A percentile compares a stretch with the other conserved stretches of the same genome.
Evolutionary conservation across 2,797 vertebrate genomes (phyloP).

Genomic region (Columba guinea): DNA sequence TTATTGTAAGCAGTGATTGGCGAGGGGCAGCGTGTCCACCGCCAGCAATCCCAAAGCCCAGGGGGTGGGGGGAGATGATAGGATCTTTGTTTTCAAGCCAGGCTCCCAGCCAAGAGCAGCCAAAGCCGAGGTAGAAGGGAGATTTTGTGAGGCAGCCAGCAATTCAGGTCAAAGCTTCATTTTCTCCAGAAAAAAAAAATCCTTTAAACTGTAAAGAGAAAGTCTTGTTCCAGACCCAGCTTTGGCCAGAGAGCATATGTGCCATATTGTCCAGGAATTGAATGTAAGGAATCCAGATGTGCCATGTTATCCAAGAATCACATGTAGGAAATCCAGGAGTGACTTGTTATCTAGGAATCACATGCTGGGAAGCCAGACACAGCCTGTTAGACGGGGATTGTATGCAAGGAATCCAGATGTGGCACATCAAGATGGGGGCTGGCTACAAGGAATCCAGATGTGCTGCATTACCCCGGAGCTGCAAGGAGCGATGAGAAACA

Average conservation of each 20-base stretch:
- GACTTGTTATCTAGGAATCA: constrained; percentile 69
- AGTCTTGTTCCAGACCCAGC: constrained; percentile 37
- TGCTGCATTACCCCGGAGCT: neutral
- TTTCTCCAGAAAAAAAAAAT: constrained; percentile 20
- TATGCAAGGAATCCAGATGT: constrained; percentile 67
- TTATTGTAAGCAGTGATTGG: constrained; percentile 65
- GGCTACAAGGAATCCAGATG: constrained; percentile 29
- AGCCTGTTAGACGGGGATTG: constrained; percentile 17
- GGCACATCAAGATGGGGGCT: neutral
- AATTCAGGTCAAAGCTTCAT: constrained; percentile 59
- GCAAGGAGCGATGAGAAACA: neutral
- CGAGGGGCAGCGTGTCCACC: constrained; percentile 9
- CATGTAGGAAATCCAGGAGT: constrained; percentile 67
- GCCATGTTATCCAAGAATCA: constrained; percentile 65
- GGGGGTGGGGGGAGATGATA: constrained; percentile 51
- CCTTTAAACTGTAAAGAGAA: constrained; percentile 46
- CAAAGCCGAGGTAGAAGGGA: constrained; percentile 57
- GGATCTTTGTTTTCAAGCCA: constrained; percentile 58
- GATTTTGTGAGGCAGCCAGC: constrained; percentile 55
- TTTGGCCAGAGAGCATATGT: neutral
- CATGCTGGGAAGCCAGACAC: constrained; percentile 49
- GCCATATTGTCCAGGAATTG: constrained; percentile 60
- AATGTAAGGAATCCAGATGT: constrained; percentile 66
- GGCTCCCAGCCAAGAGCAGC: constrained; percentile 60
- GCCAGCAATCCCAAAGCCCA: constrained; percentile 62